These are phyloP conservation scores for Fringilla coelebs DNA, from an alignment of 2,797 vertebrate genomes.

Conservation along the genomic window DNA sequence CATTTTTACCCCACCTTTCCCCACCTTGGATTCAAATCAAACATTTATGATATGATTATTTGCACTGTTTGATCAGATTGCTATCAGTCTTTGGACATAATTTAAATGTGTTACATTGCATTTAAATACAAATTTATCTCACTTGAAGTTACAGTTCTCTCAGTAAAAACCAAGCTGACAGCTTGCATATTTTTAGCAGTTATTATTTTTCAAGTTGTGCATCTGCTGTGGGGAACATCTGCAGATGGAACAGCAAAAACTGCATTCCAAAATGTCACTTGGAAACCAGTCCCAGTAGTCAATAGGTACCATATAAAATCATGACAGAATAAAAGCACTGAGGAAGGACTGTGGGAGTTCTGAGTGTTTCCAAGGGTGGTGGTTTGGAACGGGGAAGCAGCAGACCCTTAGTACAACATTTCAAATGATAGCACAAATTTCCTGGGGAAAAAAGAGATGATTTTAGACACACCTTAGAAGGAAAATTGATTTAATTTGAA, in stretches of 20 bases:
- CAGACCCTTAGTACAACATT: neutral
- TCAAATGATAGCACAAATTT: neutral
- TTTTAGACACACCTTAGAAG: neutral
- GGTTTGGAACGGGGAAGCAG: neutral
- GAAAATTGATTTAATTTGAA: neutral
- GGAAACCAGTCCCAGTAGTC: neutral
- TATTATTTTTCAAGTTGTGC: conserved; percentile 30
- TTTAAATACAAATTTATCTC: neutral
- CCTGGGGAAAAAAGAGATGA: neutral
- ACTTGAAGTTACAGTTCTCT: neutral
- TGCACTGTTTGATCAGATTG: neutral
- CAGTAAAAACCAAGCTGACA: neutral
- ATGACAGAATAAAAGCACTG: neutral
- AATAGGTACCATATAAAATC: neutral
- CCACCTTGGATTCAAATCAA: neutral
- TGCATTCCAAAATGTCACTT: neutral
- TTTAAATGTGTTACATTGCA: neutral
- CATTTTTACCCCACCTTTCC: neutral
- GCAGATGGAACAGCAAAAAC: neutral
- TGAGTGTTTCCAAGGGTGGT: neutral
- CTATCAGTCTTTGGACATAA: neutral
- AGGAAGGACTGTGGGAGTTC: neutral
- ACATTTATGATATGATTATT: neutral
- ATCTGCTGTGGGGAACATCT: conserved; percentile 25
- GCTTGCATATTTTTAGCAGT: conserved; percentile 23